These are phyloP conservation scores for Tetropium fuscum DNA, from an alignment of 2,888 invertebrate genomes.

Conservation along the genomic window DNA sequence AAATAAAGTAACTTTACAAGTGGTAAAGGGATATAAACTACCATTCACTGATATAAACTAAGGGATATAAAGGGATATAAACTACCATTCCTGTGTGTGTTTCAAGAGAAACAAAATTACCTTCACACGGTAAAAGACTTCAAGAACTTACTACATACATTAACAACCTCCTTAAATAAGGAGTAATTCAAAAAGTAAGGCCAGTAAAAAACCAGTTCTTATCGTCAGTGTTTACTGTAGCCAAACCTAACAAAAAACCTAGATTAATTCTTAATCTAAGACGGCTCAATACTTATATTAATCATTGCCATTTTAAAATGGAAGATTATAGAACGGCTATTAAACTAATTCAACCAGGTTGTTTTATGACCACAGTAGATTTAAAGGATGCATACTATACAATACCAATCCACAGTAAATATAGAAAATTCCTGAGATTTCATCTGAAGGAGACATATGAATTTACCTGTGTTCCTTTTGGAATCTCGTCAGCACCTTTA, in stretches of 20 bases:
- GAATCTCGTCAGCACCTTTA: neutral
- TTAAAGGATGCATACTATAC: neutral
- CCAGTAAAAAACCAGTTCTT: neutral
- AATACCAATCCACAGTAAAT: neutral
- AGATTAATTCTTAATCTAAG: conserved; percentile 25
- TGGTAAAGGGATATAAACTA: neutral
- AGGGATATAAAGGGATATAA: too few relatives aligned
- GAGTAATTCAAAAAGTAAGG: neutral
- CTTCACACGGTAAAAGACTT: neutral
- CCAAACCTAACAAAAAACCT: neutral
- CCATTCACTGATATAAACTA: neutral
- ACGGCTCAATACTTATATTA: conserved; percentile 37
- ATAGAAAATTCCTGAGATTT: neutral
- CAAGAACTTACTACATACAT: neutral
- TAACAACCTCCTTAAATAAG: neutral
- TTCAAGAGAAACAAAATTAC: neutral
- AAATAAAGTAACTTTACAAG: neutral
- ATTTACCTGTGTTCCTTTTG: neutral
- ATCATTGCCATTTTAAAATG: conserved; percentile 43
- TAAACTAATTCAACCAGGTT: conserved; percentile 31
- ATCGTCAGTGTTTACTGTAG: neutral
- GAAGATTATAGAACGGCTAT: conserved; percentile 39
- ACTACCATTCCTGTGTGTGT: neutral
- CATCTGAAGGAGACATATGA: neutral
- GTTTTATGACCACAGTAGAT: neutral